phyloP scores from a whole-genome alignment of 2,888 invertebrate species.

The Apoderus coryli region DNA sequence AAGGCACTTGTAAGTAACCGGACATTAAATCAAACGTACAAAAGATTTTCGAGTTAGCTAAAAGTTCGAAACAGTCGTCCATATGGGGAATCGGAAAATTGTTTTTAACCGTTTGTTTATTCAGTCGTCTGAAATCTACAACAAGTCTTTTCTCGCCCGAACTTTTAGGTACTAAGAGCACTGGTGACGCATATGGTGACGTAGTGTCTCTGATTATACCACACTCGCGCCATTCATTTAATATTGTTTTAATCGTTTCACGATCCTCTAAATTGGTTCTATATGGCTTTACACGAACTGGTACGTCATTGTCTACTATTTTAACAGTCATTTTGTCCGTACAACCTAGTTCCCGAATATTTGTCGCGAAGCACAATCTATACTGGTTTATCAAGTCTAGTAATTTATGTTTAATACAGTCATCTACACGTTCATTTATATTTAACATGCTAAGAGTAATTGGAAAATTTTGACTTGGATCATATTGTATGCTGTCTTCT shows the following conservation, averaged over 20 bases:
- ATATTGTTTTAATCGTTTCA: constrained; percentile 11
- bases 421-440: no score
- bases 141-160: constrained; percentile 14
- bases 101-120: constrained; percentile 12
- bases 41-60: constrained; percentile 9
- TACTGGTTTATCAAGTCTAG: no score
- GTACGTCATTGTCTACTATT: constrained; percentile 11
- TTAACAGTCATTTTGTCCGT: no score
- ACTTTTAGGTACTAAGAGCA: constrained; percentile 13
- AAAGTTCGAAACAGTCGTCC: constrained; percentile 11
- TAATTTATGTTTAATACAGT: no score
- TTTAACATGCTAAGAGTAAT: no score
- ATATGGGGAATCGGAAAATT: constrained; percentile 12
- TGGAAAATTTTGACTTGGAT: no score
- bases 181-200: constrained; percentile 15
- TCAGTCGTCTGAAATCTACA: constrained; percentile 15
- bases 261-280: constrained; percentile 10
- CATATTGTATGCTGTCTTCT: no score
- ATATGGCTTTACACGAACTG: constrained; percentile 12
- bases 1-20: constrained; percentile 8
- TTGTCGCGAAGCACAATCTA: no score
- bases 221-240: constrained; percentile 11
- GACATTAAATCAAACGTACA: constrained; percentile 3
- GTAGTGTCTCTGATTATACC: constrained; percentile 14
- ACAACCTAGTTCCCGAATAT: no score